Conservation (phyloP, 2,797 vertebrate genomes). For the Anguilla anguilla region DNA sequence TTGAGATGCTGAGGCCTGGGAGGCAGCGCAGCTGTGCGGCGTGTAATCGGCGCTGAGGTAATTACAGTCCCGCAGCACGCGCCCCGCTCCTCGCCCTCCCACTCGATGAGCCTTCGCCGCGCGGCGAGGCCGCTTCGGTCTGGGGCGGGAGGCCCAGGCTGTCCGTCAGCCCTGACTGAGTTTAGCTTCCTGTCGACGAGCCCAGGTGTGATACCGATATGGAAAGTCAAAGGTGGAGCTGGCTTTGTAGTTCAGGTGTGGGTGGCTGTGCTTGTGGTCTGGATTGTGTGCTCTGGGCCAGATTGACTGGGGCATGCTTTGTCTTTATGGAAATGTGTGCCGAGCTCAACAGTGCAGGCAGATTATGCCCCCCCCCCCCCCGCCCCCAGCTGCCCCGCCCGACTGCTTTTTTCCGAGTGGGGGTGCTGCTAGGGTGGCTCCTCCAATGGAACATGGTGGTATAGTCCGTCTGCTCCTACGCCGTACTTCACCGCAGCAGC, state of each 20-base stretch:
- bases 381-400: neutral
- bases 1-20: neutral
- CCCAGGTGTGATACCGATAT: neutral
- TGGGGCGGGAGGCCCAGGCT: neutral
- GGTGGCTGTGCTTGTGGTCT: neutral
- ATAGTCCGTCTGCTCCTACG: neutral
- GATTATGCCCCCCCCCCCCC: neutral
- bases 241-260: neutral
- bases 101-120: neutral
- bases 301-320: neutral
- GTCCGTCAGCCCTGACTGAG: neutral
- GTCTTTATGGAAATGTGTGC: conserved; percentile 16
- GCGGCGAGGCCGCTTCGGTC: neutral
- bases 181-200: neutral
- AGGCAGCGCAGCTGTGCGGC: neutral
- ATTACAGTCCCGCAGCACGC: neutral
- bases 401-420: neutral
- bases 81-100: neutral
- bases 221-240: neutral
- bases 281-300: neutral
- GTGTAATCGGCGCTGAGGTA: neutral
- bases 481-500: neutral
- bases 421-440: neutral
- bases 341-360: neutral
- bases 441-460: neutral